These are phyloP conservation scores for Drosophila eohydei DNA, from an alignment of 2,888 invertebrate species.

Conservation along the genomic window DNA sequence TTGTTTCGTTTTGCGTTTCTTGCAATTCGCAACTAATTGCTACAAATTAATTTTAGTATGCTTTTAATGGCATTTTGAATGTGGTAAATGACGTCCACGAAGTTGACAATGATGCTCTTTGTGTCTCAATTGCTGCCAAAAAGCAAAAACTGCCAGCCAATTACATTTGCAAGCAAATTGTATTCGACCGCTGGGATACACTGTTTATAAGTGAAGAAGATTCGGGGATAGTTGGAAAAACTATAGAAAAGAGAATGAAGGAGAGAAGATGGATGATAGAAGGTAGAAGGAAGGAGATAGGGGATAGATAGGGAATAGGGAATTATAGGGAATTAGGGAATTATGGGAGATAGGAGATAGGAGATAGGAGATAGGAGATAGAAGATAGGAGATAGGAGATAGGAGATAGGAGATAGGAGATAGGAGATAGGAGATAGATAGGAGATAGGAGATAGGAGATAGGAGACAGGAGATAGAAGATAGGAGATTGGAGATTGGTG, in stretches of 20 bases:
- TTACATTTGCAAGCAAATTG: background rate
- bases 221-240: background rate
- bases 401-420: background rate
- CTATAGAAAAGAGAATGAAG: no score
- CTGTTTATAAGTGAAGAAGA: background rate
- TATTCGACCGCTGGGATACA: conserved; percentile 6
- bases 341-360: background rate
- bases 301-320: no score
- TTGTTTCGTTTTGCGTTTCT: conserved; percentile 55
- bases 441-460: background rate
- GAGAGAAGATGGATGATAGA: background rate
- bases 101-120: conserved; percentile 68
- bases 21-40: conserved; percentile 81
- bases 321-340: no score
- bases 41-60: conserved; percentile 81
- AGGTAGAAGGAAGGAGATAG: background rate
- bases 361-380: background rate
- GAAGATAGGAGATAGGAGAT: background rate
- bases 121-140: conserved; percentile 61
- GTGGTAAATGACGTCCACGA: conserved; percentile 66
- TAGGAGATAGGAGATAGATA: background rate
- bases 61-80: conserved; percentile 81
- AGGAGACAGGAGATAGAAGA: background rate
- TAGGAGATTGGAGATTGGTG: background rate
- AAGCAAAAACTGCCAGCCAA: conserved; percentile 21